Conservation (phyloP, 1,140 invertebrate species). For the Lucilia sericata region DNA sequence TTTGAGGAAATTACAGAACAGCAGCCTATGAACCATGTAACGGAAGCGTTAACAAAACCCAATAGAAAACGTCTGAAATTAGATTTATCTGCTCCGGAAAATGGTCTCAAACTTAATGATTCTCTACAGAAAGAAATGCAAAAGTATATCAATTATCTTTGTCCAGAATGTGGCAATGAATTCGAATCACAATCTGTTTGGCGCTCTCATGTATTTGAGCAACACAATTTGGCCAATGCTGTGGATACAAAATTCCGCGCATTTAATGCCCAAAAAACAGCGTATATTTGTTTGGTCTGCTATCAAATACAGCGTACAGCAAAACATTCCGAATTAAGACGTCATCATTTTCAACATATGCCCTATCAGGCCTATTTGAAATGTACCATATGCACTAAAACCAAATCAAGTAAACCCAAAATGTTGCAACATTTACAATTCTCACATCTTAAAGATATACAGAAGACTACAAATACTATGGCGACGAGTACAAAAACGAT, state of each 20-base stretch:
- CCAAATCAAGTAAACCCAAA: constrained; percentile 62
- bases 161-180: constrained; percentile 61
- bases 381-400: constrained; percentile 58
- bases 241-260: constrained; percentile 61
- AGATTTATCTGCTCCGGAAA: constrained; percentile 29
- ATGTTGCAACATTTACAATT: constrained; percentile 60
- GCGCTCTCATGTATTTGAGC: constrained; percentile 59
- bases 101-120: constrained; percentile 49
- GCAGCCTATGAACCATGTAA: neutral
- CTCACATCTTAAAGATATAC: constrained; percentile 50
- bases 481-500: neutral
- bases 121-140: constrained; percentile 44
- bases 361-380: constrained; percentile 61
- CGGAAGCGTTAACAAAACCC: neutral
- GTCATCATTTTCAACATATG: constrained; percentile 62
- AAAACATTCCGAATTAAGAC: constrained; percentile 54
- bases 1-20: constrained; percentile 51
- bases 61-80: constrained; percentile 44
- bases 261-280: constrained; percentile 48
- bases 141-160: constrained; percentile 52
- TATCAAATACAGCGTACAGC: constrained; percentile 53
- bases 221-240: constrained; percentile 60
- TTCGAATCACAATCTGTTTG: constrained; percentile 56
- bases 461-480: neutral
- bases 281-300: constrained; percentile 56